A percentile compares a stretch with the other conserved stretches of the same genome.
phyloP scores from a whole-genome alignment of 1,140 invertebrate genomes.

The Drosophila santomea region DNA sequence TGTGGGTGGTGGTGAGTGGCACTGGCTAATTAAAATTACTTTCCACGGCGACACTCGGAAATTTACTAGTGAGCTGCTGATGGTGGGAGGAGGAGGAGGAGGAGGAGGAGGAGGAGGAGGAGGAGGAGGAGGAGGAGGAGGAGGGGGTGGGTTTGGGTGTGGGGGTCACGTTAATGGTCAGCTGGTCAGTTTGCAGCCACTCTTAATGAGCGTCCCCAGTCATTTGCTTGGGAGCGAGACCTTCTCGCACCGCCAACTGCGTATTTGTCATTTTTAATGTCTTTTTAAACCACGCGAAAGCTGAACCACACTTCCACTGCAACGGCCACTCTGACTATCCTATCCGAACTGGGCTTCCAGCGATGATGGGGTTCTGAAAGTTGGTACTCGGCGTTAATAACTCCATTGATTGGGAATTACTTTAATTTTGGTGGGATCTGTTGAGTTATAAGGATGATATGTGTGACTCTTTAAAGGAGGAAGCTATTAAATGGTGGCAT shows the following conservation, averaged over 20 bases:
- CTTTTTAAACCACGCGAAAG: conserved; percentile 72
- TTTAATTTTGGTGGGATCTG: not conserved
- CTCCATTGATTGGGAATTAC: not conserved
- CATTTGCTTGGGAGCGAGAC: conserved; percentile 51
- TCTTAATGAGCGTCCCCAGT: conserved; percentile 69
- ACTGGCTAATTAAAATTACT: conserved; percentile 78
- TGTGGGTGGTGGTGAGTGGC: conserved; percentile 17
- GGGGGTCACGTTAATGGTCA: conserved; percentile 52
- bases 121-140: not conserved
- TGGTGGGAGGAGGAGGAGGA: not conserved
- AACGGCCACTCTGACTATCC: not conserved
- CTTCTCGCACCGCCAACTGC: conserved; percentile 28
- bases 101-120: not conserved
- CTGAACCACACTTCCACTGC: conserved; percentile 21
- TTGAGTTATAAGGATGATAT: not conserved
- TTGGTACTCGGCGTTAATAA: not conserved
- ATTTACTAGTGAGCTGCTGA: conserved; percentile 16
- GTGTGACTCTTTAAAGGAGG: too few species aligned
- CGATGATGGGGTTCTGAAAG: not conserved
- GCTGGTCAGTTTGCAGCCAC: conserved; percentile 54
- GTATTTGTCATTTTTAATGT: conserved; percentile 67
- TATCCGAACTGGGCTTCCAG: conserved; percentile 10
- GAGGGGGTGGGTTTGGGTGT: not conserved
- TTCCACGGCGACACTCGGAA: conserved; percentile 61
- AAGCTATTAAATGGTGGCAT: too few species aligned